A percentile compares a stretch with the other conserved stretches of the same genome.
These are phyloP conservation scores for Neoitamus cyanurus DNA, from an alignment of 2,888 invertebrate species.

Conservation along the genomic window DNA sequence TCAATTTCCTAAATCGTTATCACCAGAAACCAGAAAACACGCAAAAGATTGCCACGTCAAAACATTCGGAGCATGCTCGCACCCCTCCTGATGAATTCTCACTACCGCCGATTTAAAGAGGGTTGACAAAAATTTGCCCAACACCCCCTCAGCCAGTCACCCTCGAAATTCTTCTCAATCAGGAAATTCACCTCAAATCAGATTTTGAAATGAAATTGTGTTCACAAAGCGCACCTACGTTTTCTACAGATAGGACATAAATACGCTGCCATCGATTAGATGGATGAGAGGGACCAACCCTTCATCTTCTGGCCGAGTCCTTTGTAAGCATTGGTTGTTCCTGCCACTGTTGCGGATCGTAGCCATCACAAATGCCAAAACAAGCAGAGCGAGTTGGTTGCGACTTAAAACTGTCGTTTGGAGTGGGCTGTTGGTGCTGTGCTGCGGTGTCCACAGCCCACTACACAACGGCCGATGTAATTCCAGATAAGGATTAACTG, in stretches of 20 bases:
- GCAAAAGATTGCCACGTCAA: conserved; percentile 24
- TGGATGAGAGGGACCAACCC: neutral
- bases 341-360: conserved; percentile 31
- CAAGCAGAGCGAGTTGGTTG: neutral
- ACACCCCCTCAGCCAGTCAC: conserved; percentile 1
- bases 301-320: neutral
- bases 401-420: neutral
- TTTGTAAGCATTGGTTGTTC: conserved; percentile 12
- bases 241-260: neutral
- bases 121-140: conserved; percentile 13
- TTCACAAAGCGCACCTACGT: conserved; percentile 4
- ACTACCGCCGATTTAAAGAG: neutral
- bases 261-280: conserved; percentile 1
- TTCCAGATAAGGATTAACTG: conserved; percentile 42
- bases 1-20: conserved; percentile 36
- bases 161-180: conserved; percentile 35
- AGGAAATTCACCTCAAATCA: conserved; percentile 44
- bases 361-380: neutral
- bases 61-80: neutral
- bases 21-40: conserved; percentile 23
- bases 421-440: neutral
- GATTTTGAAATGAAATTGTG: conserved; percentile 40
- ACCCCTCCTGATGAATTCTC: neutral
- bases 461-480: conserved; percentile 4
- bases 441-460: conserved; percentile 25